Conservation (phyloP, 2,113 vertebrate genomes). For the Alectura lathami region DNA sequence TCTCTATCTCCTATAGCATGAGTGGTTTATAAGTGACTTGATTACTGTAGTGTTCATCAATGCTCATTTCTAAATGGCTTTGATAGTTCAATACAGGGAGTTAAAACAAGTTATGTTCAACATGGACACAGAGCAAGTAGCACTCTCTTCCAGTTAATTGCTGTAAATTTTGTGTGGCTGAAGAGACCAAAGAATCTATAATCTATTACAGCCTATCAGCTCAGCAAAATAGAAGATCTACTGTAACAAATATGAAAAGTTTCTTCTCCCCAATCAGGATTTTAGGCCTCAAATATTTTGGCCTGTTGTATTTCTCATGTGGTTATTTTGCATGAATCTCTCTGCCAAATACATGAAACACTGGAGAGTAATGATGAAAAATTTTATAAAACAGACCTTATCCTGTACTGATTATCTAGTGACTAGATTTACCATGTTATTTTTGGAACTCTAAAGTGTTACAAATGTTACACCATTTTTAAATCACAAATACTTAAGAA, state of each 20-base stretch:
- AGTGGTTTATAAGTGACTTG: background rate
- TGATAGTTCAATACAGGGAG: background rate
- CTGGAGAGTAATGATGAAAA: background rate
- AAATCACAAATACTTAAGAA: slow-evolving; percentile 71
- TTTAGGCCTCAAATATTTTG: background rate
- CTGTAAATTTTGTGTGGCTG: background rate
- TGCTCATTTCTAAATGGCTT: background rate
- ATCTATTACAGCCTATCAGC: background rate
- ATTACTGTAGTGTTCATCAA: background rate
- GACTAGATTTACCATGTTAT: slow-evolving; percentile 44
- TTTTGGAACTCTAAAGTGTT: slow-evolving; percentile 27
- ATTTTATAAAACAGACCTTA: background rate
- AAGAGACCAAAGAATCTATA: background rate
- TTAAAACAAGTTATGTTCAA: background rate
- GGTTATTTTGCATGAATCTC: background rate
- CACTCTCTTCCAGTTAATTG: background rate
- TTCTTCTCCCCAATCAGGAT: background rate
- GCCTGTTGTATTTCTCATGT: background rate
- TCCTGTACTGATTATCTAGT: background rate
- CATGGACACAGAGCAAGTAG: background rate
- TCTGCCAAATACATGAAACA: background rate
- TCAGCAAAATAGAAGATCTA: background rate
- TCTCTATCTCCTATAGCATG: background rate
- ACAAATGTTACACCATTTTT: slow-evolving; percentile 50
- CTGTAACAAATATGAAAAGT: background rate